Base-by-base conservation (phyloP, 2,113 vertebrate species). In the Grantiella picta region DNA sequence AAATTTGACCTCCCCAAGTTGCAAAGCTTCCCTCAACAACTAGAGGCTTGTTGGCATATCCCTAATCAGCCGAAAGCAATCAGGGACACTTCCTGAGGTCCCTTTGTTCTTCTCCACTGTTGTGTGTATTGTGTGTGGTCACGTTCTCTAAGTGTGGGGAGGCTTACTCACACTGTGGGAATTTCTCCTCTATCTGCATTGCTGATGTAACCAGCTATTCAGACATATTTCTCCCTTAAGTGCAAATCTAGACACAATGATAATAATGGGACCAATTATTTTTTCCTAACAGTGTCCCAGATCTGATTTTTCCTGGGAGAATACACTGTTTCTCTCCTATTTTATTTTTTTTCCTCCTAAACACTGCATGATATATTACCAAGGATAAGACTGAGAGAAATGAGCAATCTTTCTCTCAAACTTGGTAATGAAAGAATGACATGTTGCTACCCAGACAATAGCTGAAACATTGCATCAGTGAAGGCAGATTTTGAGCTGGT, bases 291-390 rank as follows among this genome's bases (percentile, higher is more conserved):
- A 54, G 88, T 87, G 93, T 95, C 93, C 95, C 95, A 96, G 94
- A 97, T 96, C 93, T 96, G 92, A 77, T 82, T 92, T 92, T 68
- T 91, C 93, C 94, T 86, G 40, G 45, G 94, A 94, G 93, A 96
- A 94, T 90, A 89, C 21, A 33, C 2, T 38, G 25, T 84, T 92
- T 92, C 54, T 69, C 75, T 96, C 85, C 29, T 52, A 33, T 52
- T 86, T 90, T 65, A 38, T 33, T 80, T 63, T 36, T 72, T 90
- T 57, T 49, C 84, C 45, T 49, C 65, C 69, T n/a, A 82, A 93
- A 90, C 33, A 29, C 38, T 64, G 17, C 31, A 82, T 91, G 59
- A 38, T 92, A 29, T 68, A 89, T 78, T 86, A 68, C 72, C 60
- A 77, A 78, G 76, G 53, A 97, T 57, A 93, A 94, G 66, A 63